Evolutionary conservation across 2,113 vertebrate genomes (phyloP).

Genomic region (Taxidea taxus): DNA sequence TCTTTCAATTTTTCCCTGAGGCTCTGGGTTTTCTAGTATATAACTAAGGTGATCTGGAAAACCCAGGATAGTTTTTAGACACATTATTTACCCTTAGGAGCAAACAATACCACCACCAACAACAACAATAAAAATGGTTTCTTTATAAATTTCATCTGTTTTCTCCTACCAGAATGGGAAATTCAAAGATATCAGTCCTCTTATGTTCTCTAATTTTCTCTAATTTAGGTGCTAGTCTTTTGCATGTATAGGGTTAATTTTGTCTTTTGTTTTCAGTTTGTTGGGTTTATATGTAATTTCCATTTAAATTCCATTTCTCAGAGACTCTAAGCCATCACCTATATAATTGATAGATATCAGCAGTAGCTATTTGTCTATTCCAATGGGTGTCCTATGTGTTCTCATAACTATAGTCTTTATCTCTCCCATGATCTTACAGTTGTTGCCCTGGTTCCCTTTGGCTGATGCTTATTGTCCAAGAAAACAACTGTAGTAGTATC

Average conservation of each 20-base stretch:
- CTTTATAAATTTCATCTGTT: background rate
- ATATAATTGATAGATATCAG: background rate
- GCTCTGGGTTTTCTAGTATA: background rate
- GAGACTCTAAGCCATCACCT: background rate
- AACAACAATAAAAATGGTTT: background rate
- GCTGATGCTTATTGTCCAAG: background rate
- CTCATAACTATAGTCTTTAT: background rate
- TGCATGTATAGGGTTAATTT: background rate
- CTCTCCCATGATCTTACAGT: background rate
- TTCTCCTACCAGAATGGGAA: background rate
- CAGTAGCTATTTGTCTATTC: background rate
- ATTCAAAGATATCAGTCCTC: background rate
- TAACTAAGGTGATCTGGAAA: background rate
- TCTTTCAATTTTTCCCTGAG: background rate
- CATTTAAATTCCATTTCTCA: background rate
- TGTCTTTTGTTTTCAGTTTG: background rate
- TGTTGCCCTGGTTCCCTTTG: background rate
- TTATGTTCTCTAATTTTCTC: background rate
- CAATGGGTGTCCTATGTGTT: accelerated
- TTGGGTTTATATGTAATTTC: background rate
- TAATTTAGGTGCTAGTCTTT: background rate
- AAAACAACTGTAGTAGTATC: background rate
- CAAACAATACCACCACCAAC: background rate
- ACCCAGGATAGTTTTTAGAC: background rate
- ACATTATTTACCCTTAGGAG: background rate